Base-by-base conservation (phyloP, 1,140 invertebrate genomes). In the Bombus difficillimus region DNA sequence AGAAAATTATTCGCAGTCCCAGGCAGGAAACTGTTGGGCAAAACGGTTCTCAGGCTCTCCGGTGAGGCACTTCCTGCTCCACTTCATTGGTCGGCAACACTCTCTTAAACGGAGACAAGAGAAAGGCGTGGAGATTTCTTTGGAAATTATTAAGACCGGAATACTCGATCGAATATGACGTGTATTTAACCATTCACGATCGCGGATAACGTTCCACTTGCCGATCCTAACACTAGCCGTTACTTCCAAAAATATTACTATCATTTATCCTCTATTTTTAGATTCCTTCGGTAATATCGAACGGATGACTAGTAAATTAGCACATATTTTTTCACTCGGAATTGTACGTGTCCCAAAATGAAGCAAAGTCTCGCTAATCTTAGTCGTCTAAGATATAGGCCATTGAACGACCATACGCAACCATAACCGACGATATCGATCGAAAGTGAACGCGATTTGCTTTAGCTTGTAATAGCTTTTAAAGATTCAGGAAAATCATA, bases 81-180 rank as follows among this genome's bases (percentile, higher is more conserved):
- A 89, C 79, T 88, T 89, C 74, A 88, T 89, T 83, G 88, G 69
- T 64, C n/a, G 53, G 88, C 78, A 76, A 88, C 75, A 32, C 75
- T 78, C 83, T 78, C 39, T 89, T 89, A 71, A 86, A 89, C 77
- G 83, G 87, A 89, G 88, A 89, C 87, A 89, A 86, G 88, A 89
- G 88, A 89, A 89, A 89, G 88, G 88, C 88, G 87, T 89, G 83
- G 87, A 86, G 88, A 89, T 89, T 89, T 89, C 88, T 89, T 89
- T 85, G 79, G 83, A 89, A 89, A 89, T 89, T 88, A 89, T 89
- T 79, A 86, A 89, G 77, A 86, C 73, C 86, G 69, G 75, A 59
- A 71, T 84, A 72, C 62, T 88, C 57, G 76, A 83, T 73, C 86
- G 86, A 59, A 59, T 53, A 32, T 43, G 81, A 81, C 84, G 72